phyloP scores from a whole-genome alignment of 92 coral and sea anemone species.

The Galaxea fascicularis region DNA sequence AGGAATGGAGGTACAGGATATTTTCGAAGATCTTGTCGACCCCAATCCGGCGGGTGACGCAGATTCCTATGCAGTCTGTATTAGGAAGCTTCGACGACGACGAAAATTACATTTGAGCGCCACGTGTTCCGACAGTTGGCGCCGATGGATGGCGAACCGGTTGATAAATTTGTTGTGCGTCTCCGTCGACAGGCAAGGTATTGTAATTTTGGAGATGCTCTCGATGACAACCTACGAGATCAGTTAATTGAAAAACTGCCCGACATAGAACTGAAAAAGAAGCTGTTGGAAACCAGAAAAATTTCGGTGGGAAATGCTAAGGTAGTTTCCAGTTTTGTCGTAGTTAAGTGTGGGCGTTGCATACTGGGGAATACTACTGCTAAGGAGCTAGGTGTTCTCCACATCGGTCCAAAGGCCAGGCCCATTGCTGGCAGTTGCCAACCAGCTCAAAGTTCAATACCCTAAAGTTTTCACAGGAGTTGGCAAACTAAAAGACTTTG shows the following conservation, averaged over 20 bases:
- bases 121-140: constrained; percentile 60
- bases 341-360: too few species aligned
- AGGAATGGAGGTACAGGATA: constrained; percentile 73
- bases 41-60: constrained; percentile 45
- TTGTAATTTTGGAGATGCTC: constrained; percentile 64
- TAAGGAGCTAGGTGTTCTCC: constrained; percentile 58
- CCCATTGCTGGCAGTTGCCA: constrained; percentile 11
- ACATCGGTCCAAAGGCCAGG: constrained; percentile 56
- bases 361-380: constrained; percentile 59
- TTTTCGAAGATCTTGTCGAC: constrained; percentile 64
- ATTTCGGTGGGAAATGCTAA: constrained; percentile 9
- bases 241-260: constrained; percentile 67
- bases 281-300: not conserved
- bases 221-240: constrained; percentile 66
- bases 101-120: constrained; percentile 38
- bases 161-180: constrained; percentile 55
- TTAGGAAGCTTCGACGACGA: not conserved
- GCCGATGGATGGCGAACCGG: constrained; percentile 54
- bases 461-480: too few species aligned
- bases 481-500: too few species aligned
- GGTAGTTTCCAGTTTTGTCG: too few species aligned
- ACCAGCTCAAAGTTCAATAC: too few species aligned
- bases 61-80: constrained; percentile 3
- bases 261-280: constrained; percentile 42
- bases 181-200: constrained; percentile 60